These are phyloP conservation scores for Loris lydekkerianus DNA, from an alignment of 2,797 vertebrate species.

Conservation along the genomic window DNA sequence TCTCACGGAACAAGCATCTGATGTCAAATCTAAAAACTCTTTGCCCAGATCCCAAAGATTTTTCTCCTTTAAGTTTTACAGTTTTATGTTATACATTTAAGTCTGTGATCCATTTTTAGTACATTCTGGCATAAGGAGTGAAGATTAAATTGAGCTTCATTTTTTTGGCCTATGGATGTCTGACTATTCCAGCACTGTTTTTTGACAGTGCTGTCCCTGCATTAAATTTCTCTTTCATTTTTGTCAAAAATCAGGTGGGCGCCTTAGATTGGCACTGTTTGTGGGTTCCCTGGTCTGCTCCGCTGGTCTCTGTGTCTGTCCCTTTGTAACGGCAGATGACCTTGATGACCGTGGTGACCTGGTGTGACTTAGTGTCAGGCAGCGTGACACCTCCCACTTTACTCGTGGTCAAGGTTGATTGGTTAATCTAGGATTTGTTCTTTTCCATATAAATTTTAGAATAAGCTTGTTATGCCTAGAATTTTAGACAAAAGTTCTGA, in stretches of 20 bases:
- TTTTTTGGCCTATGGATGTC: fast-evolving
- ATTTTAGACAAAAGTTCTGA: neutral
- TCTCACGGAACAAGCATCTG: neutral
- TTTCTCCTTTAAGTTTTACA: neutral
- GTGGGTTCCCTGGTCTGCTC: neutral
- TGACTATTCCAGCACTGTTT: neutral
- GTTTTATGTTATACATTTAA: too few relatives aligned
- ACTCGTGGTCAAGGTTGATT: neutral
- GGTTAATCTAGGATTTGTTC: neutral
- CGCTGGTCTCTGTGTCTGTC: neutral
- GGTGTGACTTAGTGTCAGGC: fast-evolving
- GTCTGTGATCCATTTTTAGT: neutral
- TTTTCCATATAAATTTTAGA: neutral
- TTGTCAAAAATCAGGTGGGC: neutral
- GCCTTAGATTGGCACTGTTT: neutral
- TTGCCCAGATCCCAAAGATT: neutral
- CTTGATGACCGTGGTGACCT: neutral
- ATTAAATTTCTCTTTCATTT: neutral
- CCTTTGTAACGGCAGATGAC: neutral
- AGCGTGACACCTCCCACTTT: neutral
- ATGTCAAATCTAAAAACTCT: neutral
- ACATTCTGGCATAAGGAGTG: neutral
- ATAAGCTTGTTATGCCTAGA: neutral
- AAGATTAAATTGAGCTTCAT: neutral
- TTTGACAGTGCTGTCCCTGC: neutral